Percentiles rank a stretch among this genome's conserved stretches.
Evolutionary conservation across 1,140 invertebrate genomes (phyloP).

Genomic region (Diabrotica undecimpunctata): DNA sequence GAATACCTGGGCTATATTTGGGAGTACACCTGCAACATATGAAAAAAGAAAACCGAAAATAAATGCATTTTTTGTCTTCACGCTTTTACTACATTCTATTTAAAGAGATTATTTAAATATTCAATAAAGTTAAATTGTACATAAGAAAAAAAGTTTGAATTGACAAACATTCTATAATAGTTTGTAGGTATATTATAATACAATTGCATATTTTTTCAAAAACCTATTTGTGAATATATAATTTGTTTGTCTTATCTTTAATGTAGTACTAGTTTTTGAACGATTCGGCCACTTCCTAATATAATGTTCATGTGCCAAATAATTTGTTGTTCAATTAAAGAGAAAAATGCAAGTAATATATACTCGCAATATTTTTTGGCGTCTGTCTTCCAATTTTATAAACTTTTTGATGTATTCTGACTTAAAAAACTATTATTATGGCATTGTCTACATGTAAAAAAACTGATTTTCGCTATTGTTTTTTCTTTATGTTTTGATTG

Average conservation of each 20-base stretch:
- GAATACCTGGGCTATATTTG: neutral
- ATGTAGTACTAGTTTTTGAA: neutral
- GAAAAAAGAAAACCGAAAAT: no score
- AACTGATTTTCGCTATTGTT: neutral
- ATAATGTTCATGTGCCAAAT: constrained; percentile 12
- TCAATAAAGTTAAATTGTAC: no score
- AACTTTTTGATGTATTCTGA: constrained; percentile 4
- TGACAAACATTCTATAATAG: no score
- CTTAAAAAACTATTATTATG: neutral
- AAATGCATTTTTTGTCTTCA: no score
- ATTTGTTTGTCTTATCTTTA: no score
- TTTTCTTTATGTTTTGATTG: neutral
- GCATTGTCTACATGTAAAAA: neutral
- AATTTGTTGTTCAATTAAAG: constrained; percentile 6
- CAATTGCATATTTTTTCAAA: no score
- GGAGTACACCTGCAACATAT: neutral
- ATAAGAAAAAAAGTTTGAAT: no score
- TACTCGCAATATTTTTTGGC: constrained; percentile 15
- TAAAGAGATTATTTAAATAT: no score
- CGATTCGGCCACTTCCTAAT: neutral
- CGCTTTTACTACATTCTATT: no score
- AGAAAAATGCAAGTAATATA: constrained; percentile 10
- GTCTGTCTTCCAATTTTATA: constrained; percentile 12
- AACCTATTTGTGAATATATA: no score
- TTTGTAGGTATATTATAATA: no score